These are phyloP conservation scores for Hormaphis cornu DNA, from an alignment of 1,140 invertebrate species.

Conservation along the genomic window DNA sequence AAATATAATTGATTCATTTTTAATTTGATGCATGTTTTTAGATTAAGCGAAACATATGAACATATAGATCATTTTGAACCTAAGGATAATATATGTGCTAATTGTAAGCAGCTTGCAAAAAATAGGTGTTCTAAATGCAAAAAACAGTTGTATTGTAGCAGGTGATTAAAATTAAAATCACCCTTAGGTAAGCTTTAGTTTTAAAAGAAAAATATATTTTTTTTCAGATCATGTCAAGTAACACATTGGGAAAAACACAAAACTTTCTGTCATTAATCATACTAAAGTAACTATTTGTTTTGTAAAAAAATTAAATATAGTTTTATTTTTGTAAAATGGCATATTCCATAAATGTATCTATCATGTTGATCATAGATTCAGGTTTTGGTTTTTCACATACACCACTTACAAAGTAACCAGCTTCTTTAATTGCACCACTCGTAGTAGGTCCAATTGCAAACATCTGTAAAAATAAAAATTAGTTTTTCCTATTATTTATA, in stretches of 20 bases:
- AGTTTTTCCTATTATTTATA: no score
- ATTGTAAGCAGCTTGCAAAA: slow-evolving; percentile 47
- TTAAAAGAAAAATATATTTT: slow-evolving; percentile 2
- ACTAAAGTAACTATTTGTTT: neutral
- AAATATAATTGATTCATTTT: neutral
- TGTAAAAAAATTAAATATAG: neutral
- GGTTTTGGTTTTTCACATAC: slow-evolving; percentile 27
- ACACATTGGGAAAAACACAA: slow-evolving; percentile 50
- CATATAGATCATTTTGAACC: slow-evolving; percentile 47
- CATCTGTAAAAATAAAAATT: slow-evolving; percentile 2
- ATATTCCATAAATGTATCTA: slow-evolving; percentile 2
- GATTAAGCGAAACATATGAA: slow-evolving; percentile 47
- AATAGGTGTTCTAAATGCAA: slow-evolving; percentile 52
- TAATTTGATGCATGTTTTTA: slow-evolving; percentile 28
- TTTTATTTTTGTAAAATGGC: neutral
- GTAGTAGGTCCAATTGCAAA: slow-evolving; percentile 22
- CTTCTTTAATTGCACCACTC: slow-evolving; percentile 12
- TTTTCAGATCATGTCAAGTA: slow-evolving; percentile 49
- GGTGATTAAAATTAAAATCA: slow-evolving; percentile 39
- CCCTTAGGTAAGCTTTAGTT: neutral
- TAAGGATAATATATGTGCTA: slow-evolving; percentile 46
- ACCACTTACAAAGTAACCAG: slow-evolving; percentile 6
- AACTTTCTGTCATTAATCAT: slow-evolving; percentile 18
- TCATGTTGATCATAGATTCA: slow-evolving; percentile 9
- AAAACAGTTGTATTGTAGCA: slow-evolving; percentile 51